These are phyloP conservation scores for Scaptomyza polygonia DNA, from an alignment of 2,888 invertebrate species.

Conservation along the genomic window DNA sequence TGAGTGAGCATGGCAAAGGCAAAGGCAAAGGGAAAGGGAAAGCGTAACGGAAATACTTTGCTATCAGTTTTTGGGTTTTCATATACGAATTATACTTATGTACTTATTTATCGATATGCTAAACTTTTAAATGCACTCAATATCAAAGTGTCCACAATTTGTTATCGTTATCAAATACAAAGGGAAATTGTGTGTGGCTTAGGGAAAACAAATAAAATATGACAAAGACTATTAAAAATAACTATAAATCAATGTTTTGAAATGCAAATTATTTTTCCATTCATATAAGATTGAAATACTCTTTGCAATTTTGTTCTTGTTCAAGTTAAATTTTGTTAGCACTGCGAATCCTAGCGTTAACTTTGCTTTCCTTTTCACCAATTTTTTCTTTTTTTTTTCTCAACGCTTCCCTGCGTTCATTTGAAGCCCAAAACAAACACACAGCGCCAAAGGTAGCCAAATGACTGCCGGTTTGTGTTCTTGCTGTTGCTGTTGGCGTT, in stretches of 20 bases:
- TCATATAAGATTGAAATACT: constrained; percentile 5
- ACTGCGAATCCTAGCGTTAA: background rate
- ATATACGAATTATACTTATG: constrained; percentile 58
- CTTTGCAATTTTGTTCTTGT: constrained; percentile 3
- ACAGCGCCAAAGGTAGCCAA: constrained; percentile 67
- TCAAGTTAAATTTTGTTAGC: constrained; percentile 36
- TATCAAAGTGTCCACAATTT: constrained; percentile 14
- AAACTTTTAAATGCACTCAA: constrained; percentile 55
- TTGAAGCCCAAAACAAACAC: constrained; percentile 60
- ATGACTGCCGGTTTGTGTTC: constrained; percentile 68
- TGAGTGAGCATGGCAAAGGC: constrained; percentile 43
- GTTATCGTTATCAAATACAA: constrained; percentile 9
- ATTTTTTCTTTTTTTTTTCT: background rate
- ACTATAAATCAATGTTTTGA: too few species aligned
- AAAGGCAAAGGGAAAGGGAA: background rate
- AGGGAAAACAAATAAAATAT: background rate
- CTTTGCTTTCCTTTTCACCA: background rate
- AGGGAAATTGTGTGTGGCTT: constrained; percentile 17
- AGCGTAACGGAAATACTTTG: constrained; percentile 39
- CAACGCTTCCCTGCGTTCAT: constrained; percentile 37
- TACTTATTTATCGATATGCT: constrained; percentile 47
- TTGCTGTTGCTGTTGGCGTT: constrained; percentile 35
- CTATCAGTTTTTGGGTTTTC: constrained; percentile 45
- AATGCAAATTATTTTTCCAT: background rate
- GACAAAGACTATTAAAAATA: too few species aligned